These are phyloP conservation scores for Halcyon malimbica DNA, from an alignment of 2,113 vertebrate genomes.

Conservation along the genomic window DNA sequence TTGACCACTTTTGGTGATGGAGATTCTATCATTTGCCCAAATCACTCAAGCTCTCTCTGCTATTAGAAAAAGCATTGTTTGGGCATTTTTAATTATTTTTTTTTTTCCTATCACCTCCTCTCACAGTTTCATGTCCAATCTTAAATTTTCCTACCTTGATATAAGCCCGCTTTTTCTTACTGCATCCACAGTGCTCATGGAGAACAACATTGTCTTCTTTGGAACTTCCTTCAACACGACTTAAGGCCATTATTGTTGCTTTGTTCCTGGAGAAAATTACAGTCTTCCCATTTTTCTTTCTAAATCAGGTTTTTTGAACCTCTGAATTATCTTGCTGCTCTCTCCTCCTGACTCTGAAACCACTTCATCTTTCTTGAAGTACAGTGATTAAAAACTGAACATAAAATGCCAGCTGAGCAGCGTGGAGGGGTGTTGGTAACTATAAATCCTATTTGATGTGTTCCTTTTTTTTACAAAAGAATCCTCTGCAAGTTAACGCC, in stretches of 20 bases:
- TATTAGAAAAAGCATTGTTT: not conserved
- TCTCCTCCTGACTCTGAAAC: not conserved
- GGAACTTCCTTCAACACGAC: not conserved
- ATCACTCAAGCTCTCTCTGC: not conserved
- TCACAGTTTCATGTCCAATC: not conserved
- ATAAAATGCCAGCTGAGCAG: not conserved
- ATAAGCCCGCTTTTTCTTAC: not conserved
- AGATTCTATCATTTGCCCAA: not conserved
- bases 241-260: not conserved
- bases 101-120: not conserved
- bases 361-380: not conserved
- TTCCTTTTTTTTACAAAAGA: not conserved
- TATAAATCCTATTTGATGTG: not conserved
- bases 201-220: not conserved
- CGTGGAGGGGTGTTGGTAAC: not conserved
- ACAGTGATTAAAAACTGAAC: not conserved
- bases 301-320: not conserved
- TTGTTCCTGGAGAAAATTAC: not conserved
- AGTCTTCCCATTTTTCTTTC: not conserved
- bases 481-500: not conserved
- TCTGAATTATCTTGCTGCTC: not conserved
- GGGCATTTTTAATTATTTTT: too few relatives aligned
- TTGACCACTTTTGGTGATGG: not conserved
- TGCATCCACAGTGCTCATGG: not conserved
- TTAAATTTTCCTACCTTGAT: not conserved